Evolutionary conservation across 2,888 invertebrate species (phyloP).

Genomic region (Leptopilina drosophilae): DNA sequence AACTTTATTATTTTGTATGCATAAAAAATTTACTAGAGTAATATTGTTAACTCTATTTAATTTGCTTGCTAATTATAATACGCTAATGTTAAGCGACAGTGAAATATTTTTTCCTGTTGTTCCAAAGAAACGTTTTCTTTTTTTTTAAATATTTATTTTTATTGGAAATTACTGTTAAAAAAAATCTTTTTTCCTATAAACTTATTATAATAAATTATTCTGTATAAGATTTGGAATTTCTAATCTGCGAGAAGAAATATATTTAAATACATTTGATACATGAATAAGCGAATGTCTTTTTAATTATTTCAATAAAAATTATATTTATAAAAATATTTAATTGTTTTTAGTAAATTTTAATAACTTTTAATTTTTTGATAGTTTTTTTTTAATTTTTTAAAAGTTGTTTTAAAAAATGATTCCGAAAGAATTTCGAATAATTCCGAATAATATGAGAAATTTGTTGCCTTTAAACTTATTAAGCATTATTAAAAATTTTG

Average conservation of each 20-base stretch:
- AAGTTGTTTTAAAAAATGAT: too few species aligned
- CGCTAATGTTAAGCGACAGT: conserved; percentile 13
- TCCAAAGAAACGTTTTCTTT: conserved; percentile 30
- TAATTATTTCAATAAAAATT: not conserved
- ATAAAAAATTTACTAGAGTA: not conserved
- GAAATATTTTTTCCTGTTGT: not conserved
- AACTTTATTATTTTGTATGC: not conserved
- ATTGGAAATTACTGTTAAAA: not conserved
- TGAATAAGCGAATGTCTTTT: not conserved
- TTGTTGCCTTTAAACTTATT: too few species aligned
- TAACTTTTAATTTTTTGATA: too few species aligned
- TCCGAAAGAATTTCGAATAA: too few species aligned
- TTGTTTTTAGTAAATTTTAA: too few species aligned
- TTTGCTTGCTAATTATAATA: not conserved
- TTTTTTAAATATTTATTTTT: conserved; percentile 17
- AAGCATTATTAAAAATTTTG: too few species aligned
- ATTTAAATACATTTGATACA: conserved; percentile 39
- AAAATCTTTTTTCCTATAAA: conserved; percentile 19
- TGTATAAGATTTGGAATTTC: not conserved
- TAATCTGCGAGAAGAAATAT: conserved; percentile 23
- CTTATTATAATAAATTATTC: not conserved
- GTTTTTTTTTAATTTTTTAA: too few species aligned
- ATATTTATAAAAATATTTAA: too few species aligned
- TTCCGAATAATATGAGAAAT: too few species aligned
- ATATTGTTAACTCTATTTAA: conserved; percentile 16